Base-by-base conservation (phyloP, 2,797 vertebrate genomes). In the Sarcophilus harrisii region DNA sequence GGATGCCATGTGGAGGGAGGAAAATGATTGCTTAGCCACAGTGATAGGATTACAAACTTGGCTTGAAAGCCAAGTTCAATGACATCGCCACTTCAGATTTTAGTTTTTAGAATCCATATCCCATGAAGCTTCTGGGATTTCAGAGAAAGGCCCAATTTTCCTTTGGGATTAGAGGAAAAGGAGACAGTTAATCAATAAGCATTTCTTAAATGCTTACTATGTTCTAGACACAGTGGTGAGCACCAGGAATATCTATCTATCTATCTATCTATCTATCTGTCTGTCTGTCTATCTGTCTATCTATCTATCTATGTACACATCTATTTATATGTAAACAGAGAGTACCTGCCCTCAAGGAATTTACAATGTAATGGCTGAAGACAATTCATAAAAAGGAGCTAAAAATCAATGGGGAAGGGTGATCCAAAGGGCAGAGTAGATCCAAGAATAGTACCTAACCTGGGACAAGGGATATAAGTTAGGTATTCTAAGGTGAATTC, bases 21-120 rank as follows among this genome's bases (percentile, higher is more conserved):
- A 89, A 91, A 52, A 60, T 38, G 28, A 3, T 45, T 45, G 18
- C 16, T 93, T 87, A 45, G 38, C 38, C 73, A 87, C 16, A 94
- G 58, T 13, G 59, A 45, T 93, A 28, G 24, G 96, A 12, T 89
- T 91, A 52, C 0, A 8, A 1, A 55, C 92, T 89, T 12, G 62
- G 12, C 18, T 45, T 90, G 49, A 92, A 92, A 57, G 89, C 92
- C 90, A 96, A 91, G 58, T 90, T 57, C 1, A 92, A 90, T 21
- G 12, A 21, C 10, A 45, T 0, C 54, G 38, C 27, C 5, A 38
- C 8, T 2, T 32, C 62, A 13, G 12, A 24, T 87, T n/a, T 73
- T 16, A 73, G 59, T 2, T 5, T 62, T 96, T 24, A 87, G 28
- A 90, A 62, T 21, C 66, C 6, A 18, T 16, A 73, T 28, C 73